phyloP scores from a whole-genome alignment of 2,113 vertebrate genomes.

The Anguilla rostrata region DNA sequence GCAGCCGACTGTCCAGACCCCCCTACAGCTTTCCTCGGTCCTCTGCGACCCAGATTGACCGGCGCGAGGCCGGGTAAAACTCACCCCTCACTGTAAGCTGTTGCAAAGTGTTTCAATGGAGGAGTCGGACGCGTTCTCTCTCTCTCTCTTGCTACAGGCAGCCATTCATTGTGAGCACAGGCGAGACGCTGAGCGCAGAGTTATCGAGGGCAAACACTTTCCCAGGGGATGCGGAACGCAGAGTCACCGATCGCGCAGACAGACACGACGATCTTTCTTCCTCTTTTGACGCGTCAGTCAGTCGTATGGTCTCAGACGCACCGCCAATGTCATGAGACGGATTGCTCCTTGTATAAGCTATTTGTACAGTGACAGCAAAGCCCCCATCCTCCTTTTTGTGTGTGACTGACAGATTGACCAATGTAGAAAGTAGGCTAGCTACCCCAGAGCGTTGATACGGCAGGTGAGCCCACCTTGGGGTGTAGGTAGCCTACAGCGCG shows the following conservation, averaged over 20 bases:
- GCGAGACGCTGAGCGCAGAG: slow-evolving; percentile 72
- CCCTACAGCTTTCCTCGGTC: slow-evolving; percentile 4
- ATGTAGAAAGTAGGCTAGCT: slow-evolving; percentile 11
- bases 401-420: background rate
- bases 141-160: slow-evolving; percentile 64
- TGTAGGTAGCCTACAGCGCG: background rate
- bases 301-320: slow-evolving; percentile 59
- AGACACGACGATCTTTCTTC: background rate
- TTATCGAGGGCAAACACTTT: slow-evolving; percentile 65
- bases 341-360: slow-evolving; percentile 55
- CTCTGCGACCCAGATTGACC: slow-evolving; percentile 43
- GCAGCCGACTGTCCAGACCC: slow-evolving; percentile 20
- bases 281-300: slow-evolving; percentile 52
- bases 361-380: background rate
- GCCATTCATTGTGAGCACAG: slow-evolving; percentile 84
- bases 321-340: slow-evolving; percentile 48
- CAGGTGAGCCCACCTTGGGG: slow-evolving; percentile 6
- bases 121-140: slow-evolving; percentile 45
- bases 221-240: slow-evolving; percentile 65
- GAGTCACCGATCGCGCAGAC: slow-evolving; percentile 63
- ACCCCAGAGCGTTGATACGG: slow-evolving; percentile 11
- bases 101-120: slow-evolving; percentile 50
- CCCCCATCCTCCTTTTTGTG: background rate
- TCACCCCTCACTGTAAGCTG: slow-evolving; percentile 63
- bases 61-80: slow-evolving; percentile 41